Conservation (phyloP, 2,797 vertebrate genomes). For the Thaleichthys pacificus region DNA sequence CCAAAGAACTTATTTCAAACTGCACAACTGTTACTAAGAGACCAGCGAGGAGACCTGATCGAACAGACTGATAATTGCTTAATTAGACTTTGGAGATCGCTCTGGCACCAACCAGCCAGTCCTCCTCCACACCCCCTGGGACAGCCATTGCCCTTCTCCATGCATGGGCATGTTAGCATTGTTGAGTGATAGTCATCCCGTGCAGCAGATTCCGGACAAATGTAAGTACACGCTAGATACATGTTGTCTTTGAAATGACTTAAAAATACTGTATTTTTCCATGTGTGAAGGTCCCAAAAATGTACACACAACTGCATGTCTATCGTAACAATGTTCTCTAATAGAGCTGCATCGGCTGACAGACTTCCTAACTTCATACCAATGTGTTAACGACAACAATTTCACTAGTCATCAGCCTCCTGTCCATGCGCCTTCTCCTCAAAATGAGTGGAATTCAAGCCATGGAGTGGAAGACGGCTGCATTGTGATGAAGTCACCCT, state of each 20-base stretch:
- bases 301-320: too few species aligned
- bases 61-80: conserved; percentile 79
- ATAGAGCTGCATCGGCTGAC: too few species aligned
- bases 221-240: conserved; percentile 70
- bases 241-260: conserved; percentile 63
- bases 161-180: conserved; percentile 65
- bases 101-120: conserved; percentile 70
- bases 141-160: conserved; percentile 73
- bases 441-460: conserved; percentile 58
- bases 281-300: not conserved
- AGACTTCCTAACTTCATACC: not conserved
- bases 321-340: too few species aligned
- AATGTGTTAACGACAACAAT: too few species aligned
- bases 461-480: conserved; percentile 52
- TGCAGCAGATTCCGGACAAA: conserved; percentile 69
- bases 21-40: conserved; percentile 64
- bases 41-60: conserved; percentile 70
- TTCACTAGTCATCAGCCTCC: too few species aligned
- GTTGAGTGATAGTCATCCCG: conserved; percentile 75
- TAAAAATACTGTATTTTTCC: not conserved
- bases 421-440: conserved; percentile 21
- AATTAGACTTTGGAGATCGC: conserved; percentile 74
- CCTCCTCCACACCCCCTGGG: conserved; percentile 65
- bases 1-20: conserved; percentile 54
- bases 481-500: conserved; percentile 69